Evolutionary conservation across 2,888 invertebrate genomes (phyloP).

Genomic region (Apamea anceps): DNA sequence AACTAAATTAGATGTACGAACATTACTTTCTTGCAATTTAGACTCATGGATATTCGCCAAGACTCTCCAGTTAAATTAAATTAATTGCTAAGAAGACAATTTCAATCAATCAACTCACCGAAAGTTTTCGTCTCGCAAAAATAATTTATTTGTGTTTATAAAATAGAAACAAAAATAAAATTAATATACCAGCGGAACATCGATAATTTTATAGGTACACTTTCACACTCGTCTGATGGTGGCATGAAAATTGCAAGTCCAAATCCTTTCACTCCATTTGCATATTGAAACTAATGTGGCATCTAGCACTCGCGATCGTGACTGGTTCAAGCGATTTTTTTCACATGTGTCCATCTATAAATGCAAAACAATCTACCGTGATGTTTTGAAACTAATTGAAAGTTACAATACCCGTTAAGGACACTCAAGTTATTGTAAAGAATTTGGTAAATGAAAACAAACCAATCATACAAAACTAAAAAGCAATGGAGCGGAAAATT

Average conservation of each 20-base stretch:
- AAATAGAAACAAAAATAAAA: constrained; percentile 26
- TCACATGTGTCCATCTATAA: constrained; percentile 41
- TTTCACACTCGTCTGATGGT: constrained; percentile 64
- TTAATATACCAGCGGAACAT: constrained; percentile 36
- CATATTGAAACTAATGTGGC: constrained; percentile 71
- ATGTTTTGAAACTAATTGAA: constrained; percentile 34
- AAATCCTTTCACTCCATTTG: constrained; percentile 78
- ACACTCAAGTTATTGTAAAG: constrained; percentile 2
- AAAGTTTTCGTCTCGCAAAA: constrained; percentile 33
- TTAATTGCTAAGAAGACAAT: not conserved
- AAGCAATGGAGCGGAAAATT: constrained; percentile 39
- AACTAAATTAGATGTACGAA: constrained; percentile 7
- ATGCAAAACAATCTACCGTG: constrained; percentile 31
- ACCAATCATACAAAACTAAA: constrained; percentile 24
- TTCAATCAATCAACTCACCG: constrained; percentile 29
- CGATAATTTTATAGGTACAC: constrained; percentile 58
- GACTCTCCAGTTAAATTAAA: not conserved
- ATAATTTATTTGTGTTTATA: not conserved
- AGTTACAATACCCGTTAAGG: constrained; percentile 5
- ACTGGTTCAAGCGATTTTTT: constrained; percentile 57
- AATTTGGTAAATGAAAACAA: constrained; percentile 30
- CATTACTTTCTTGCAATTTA: constrained; percentile 3
- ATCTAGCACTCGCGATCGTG: constrained; percentile 55
- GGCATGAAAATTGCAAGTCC: constrained; percentile 63
- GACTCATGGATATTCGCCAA: not conserved